Conservation (phyloP, 1,140 invertebrate genomes). For the Saccostrea glomerata region DNA sequence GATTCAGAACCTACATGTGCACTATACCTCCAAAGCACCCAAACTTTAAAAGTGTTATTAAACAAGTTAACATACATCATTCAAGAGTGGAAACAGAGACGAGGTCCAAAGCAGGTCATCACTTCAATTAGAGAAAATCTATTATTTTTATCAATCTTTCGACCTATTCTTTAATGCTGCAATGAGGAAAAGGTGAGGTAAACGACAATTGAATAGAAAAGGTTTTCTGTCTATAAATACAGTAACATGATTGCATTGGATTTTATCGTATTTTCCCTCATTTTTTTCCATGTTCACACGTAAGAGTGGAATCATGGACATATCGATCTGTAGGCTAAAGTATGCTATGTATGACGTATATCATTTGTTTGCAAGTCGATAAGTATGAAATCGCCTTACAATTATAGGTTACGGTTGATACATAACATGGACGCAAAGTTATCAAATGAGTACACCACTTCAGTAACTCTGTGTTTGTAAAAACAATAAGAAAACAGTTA, state of each 20-base stretch:
- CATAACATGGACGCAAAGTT: not conserved
- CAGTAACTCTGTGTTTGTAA: not conserved
- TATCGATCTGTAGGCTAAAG: not conserved
- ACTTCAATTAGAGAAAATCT: too few species aligned
- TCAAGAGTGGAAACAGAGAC: too few species aligned
- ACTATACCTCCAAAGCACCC: too few species aligned
- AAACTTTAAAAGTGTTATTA: too few species aligned
- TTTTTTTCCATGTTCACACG: not conserved
- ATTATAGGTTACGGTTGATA: not conserved
- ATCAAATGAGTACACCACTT: not conserved
- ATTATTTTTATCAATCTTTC: too few species aligned
- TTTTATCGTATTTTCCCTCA: not conserved
- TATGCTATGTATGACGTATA: not conserved
- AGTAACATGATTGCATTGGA: not conserved
- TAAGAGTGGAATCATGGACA: not conserved
- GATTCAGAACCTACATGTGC: too few species aligned
- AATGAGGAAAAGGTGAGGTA: not conserved
- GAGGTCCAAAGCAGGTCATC: too few species aligned
- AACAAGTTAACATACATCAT: too few species aligned
- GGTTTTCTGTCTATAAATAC: not conserved
- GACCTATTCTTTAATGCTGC: not conserved
- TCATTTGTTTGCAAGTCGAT: slow-evolving; percentile 11
- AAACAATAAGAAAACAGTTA: not conserved
- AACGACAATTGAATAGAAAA: not conserved
- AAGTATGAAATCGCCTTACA: slow-evolving; percentile 15